phyloP scores from a whole-genome alignment of 2,888 invertebrate species.

The Caradrina kadenii region DNA sequence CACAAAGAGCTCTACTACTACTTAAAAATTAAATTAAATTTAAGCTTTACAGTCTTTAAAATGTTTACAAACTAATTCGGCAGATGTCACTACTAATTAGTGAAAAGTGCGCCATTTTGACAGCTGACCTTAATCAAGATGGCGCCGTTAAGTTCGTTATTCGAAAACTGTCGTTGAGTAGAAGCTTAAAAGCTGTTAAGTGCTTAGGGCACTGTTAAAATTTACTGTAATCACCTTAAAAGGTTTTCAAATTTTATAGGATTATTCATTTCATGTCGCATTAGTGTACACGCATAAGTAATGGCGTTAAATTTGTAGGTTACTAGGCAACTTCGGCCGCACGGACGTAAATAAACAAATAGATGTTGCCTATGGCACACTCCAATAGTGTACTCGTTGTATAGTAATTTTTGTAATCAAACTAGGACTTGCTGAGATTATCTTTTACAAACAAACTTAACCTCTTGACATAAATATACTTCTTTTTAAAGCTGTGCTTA shows the following conservation, averaged over 20 bases:
- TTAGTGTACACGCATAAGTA: slow-evolving; percentile 61
- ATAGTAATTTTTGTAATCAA: no score
- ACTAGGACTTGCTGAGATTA: no score
- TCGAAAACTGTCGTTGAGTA: slow-evolving; percentile 70
- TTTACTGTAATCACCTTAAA: slow-evolving; percentile 82
- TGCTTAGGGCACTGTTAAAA: slow-evolving; percentile 73
- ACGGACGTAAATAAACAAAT: no score
- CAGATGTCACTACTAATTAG: slow-evolving; percentile 63
- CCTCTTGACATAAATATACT: no score
- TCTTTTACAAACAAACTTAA: no score
- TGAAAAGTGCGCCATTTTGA: slow-evolving; percentile 63
- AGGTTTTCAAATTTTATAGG: slow-evolving; percentile 76
- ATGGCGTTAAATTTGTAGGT: slow-evolving; percentile 5
- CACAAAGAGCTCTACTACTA: no score
- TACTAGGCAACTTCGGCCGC: not conserved
- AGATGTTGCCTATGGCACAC: no score
- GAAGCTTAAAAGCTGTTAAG: slow-evolving; percentile 73
- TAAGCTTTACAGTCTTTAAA: slow-evolving; percentile 11
- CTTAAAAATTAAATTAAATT: not conserved
- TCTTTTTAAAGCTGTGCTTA: no score
- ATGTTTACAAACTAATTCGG: slow-evolving; percentile 50
- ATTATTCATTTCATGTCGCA: slow-evolving; percentile 76
- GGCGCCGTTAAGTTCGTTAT: slow-evolving; percentile 76
- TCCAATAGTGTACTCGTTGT: no score
- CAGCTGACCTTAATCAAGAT: slow-evolving; percentile 74